Conservation (phyloP, 1,140 invertebrate species). For the Spodoptera litura region DNA sequence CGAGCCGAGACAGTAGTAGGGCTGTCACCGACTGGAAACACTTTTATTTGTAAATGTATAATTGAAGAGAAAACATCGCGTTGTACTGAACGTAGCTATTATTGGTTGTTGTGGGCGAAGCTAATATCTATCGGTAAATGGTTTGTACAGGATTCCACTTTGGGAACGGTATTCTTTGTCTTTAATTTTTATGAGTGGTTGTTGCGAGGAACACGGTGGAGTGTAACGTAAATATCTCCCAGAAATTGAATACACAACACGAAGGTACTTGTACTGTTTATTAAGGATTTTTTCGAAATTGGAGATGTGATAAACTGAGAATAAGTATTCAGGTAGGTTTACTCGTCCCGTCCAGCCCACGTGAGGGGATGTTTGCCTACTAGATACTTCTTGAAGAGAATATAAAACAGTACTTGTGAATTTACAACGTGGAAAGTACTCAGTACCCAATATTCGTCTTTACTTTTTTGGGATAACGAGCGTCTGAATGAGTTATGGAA, state of each 20-base stretch:
- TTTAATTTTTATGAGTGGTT: background rate
- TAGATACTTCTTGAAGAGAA: background rate
- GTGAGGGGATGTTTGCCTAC: too few relatives aligned
- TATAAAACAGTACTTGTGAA: background rate
- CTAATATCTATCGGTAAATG: background rate
- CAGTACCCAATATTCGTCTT: constrained; percentile 1
- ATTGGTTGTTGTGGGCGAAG: background rate
- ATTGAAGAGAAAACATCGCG: constrained; percentile 11
- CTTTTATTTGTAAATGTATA: constrained; percentile 3
- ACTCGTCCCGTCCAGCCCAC: too few relatives aligned
- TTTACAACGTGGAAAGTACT: background rate
- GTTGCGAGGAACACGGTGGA: background rate
- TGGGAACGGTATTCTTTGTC: background rate
- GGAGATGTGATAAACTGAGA: too few relatives aligned
- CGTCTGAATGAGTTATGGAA: constrained; percentile 5
- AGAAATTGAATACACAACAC: too few relatives aligned
- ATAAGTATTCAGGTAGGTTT: too few relatives aligned
- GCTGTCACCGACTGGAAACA: background rate
- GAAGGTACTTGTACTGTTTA: too few relatives aligned
- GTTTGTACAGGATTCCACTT: background rate
- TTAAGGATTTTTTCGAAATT: too few relatives aligned
- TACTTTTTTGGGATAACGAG: constrained; percentile 31
- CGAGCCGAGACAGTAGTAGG: background rate
- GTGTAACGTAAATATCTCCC: background rate
- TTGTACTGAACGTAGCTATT: background rate